These are phyloP conservation scores for Mareca strepera DNA, from an alignment of 2,797 vertebrate species.

Conservation along the genomic window DNA sequence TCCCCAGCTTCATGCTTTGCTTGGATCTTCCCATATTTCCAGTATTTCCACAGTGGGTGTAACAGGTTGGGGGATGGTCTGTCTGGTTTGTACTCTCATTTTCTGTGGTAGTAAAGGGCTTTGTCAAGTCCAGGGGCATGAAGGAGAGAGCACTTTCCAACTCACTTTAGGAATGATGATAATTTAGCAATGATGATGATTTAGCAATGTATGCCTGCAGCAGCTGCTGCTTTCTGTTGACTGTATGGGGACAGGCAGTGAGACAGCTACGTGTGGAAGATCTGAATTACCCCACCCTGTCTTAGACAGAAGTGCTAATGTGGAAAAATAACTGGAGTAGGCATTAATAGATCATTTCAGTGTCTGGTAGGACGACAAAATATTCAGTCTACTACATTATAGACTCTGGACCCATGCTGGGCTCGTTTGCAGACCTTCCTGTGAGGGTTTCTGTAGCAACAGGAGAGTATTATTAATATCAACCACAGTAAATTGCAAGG, in stretches of 20 bases:
- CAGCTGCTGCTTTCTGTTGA: neutral
- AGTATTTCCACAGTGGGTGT: neutral
- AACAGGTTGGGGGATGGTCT: neutral
- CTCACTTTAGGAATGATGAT: neutral
- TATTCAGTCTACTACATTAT: neutral
- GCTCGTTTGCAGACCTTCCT: neutral
- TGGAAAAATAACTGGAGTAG: neutral
- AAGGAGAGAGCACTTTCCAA: neutral
- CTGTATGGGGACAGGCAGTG: neutral
- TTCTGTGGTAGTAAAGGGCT: neutral
- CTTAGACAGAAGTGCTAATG: neutral
- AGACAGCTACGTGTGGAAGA: neutral
- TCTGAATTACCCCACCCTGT: neutral
- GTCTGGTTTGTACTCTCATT: neutral
- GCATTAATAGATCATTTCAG: neutral
- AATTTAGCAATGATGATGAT: neutral
- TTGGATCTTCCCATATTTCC: neutral
- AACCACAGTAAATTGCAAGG: neutral
- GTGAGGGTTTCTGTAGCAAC: constrained; percentile 13
- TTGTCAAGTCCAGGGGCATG: neutral
- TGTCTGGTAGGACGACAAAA: neutral
- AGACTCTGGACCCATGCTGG: neutral
- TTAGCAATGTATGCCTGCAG: neutral
- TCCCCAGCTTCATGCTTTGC: neutral
- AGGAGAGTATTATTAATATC: neutral